Percentiles rank a stretch among this genome's conserved stretches.
Evolutionary conservation across 2,797 vertebrate species (phyloP).

Genomic region (Poeciliopsis presidionis): DNA sequence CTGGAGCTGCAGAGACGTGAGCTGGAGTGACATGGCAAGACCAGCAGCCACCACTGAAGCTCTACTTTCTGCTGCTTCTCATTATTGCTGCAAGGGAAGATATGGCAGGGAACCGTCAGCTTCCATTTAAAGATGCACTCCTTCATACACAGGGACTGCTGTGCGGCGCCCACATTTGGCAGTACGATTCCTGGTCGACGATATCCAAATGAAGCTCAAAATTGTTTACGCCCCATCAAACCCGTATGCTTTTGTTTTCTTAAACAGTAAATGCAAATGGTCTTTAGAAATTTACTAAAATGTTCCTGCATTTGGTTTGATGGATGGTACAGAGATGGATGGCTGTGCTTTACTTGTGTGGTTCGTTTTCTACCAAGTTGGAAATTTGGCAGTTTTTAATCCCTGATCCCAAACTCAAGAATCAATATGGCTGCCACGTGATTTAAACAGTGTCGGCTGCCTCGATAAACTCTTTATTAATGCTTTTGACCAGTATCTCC

Average conservation of each 20-base stretch:
- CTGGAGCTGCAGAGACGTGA: conserved; percentile 57
- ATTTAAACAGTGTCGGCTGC: neutral
- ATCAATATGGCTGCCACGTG: neutral
- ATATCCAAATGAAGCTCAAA: neutral
- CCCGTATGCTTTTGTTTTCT: neutral
- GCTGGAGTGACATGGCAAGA: conserved; percentile 49
- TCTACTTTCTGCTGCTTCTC: conserved; percentile 59
- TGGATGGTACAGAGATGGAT: neutral
- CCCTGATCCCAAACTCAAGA: neutral
- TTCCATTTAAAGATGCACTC: conserved; percentile 38
- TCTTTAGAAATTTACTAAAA: neutral
- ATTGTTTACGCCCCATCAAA: neutral
- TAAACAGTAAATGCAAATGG: neutral
- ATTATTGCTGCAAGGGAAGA: conserved; percentile 50
- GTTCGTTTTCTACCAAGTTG: neutral
- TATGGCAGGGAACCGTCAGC: conserved; percentile 40
- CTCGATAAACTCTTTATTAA: neutral
- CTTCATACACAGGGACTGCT: conserved; percentile 6
- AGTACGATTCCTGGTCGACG: neutral
- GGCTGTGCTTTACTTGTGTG: neutral
- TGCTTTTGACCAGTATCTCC: neutral
- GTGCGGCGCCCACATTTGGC: neutral
- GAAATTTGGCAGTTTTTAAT: neutral
- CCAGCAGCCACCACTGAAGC: conserved; percentile 50
- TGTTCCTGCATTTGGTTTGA: neutral